Evolutionary conservation across 2,797 vertebrate genomes (phyloP), one percentile per base, ranked within the genome.

Genomic region (Chelidonichthys spinosus): DNA sequence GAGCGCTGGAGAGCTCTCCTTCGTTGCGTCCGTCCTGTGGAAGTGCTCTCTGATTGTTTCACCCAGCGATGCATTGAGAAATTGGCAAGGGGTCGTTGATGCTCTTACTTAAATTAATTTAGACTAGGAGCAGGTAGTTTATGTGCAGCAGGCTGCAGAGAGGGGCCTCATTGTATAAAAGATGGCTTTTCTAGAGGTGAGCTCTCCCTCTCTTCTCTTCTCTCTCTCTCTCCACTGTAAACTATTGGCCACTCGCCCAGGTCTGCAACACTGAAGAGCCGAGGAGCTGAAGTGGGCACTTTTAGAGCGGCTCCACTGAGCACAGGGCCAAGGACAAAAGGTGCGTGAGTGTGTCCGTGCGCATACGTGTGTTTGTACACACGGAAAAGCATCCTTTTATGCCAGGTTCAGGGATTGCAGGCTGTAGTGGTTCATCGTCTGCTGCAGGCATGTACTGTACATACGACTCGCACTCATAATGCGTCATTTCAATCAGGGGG

Each of bases 211-310:
- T n/a, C 35, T n/a, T 62, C 72, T 62, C 63, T 67, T 35, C 25
- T 25, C 66, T 7, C 54, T 69, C 44, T 33, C 40, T 25, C 74
- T 37, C 39, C 69, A 74, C 73, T 88, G 81, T 88, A 87, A 90
- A 81, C 83, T 69, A 42, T 73, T 93, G 90, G 90, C 93, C 58
- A 40, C 5, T 11, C 54, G 91, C 92, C 90, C 85, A 69, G 84
- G 82, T 78, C 85, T 85, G 83, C 72, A 67, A 90, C 87, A 85
- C 83, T 13, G 66, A 74, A 72, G 61, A 86, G 39, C 85, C 25
- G 66, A 86, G 81, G 68, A 92, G 89, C 91, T 94, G 89, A 92
- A 92, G 90, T 90, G 89, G 85, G 85, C 85, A 88, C 85, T 93
- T 92, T 92, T 84, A 87, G 81, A 89, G 78, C 81, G 67, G 85